Conservation (phyloP, 2,113 vertebrate species). For the Petaurus breviceps region DNA sequence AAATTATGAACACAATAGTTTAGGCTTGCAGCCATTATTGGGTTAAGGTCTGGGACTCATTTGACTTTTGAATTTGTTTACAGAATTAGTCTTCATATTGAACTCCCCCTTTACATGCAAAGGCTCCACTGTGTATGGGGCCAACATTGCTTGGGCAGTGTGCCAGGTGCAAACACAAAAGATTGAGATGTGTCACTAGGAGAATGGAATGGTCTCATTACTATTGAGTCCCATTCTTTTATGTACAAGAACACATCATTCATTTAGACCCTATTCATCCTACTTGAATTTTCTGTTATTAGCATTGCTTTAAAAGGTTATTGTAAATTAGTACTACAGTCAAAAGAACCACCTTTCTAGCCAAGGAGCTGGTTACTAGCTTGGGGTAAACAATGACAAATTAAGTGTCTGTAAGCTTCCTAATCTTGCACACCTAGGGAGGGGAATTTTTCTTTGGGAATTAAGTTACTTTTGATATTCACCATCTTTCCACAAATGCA, state of each 20-base stretch:
- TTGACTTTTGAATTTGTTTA: too few species aligned
- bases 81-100: too few species aligned
- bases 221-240: neutral
- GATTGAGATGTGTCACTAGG: neutral
- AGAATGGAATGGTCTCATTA: too few species aligned
- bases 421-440: neutral
- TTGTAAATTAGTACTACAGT: neutral
- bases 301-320: neutral
- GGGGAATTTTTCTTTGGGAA: neutral
- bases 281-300: neutral
- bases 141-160: too few species aligned
- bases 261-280: neutral
- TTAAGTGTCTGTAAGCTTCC: neutral
- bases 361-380: neutral
- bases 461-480: neutral
- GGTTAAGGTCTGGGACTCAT: too few species aligned
- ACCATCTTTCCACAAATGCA: neutral
- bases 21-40: too few species aligned
- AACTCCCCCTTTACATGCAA: too few species aligned
- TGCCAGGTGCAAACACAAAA: neutral
- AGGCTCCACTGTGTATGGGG: too few species aligned
- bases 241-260: neutral
- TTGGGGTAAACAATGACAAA: neutral
- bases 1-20: too few species aligned
- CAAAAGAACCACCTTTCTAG: neutral